Evolutionary conservation across 1,140 invertebrate species (phyloP).

Genomic region (Mamestra configurata): DNA sequence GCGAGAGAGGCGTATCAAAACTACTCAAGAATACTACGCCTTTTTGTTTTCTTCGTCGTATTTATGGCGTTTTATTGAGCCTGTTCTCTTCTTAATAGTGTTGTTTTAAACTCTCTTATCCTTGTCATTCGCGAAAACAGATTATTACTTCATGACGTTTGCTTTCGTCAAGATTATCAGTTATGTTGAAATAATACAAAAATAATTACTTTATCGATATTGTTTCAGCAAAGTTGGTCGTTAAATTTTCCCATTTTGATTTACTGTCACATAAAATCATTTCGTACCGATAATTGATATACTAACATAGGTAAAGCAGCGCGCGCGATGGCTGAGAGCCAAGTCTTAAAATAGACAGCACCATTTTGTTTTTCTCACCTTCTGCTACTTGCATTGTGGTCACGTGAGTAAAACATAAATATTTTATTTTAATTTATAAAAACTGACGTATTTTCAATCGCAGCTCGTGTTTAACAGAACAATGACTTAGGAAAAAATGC

Average conservation of each 20-base stretch:
- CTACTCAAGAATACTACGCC: neutral
- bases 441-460: conserved; percentile 44
- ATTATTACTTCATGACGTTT: neutral
- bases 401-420: conserved; percentile 67
- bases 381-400: conserved; percentile 72
- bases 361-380: conserved; percentile 75
- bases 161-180: neutral
- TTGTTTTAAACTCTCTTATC: conserved; percentile 4
- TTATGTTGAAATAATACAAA: neutral
- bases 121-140: neutral
- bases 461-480: conserved; percentile 16
- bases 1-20: conserved; percentile 25
- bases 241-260: conserved; percentile 60
- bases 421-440: conserved; percentile 59
- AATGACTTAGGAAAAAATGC: conserved; percentile 34
- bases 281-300: conserved; percentile 72
- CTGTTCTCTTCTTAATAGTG: neutral
- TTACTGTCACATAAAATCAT: conserved; percentile 62
- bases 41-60: neutral
- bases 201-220: neutral
- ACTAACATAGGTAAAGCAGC: conserved; percentile 73
- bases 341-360: conserved; percentile 75
- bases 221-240: neutral
- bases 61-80: conserved; percentile 14
- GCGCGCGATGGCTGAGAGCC: conserved; percentile 73